Evolutionary conservation across 2,888 invertebrate species (phyloP).

Genomic region (Temnothorax unifasciatus): DNA sequence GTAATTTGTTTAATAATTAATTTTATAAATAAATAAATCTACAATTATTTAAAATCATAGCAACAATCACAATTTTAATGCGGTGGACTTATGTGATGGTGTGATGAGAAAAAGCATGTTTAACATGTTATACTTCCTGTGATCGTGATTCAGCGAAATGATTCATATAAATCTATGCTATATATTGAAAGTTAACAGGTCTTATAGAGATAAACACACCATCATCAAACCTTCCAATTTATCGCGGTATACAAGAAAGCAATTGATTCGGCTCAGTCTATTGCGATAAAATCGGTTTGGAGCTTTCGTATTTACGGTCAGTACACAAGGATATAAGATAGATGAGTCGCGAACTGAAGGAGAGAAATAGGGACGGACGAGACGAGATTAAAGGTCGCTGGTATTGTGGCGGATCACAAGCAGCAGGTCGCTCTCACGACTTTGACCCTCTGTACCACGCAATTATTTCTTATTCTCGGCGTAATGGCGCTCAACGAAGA

Average conservation of each 20-base stretch:
- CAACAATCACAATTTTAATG: not conserved
- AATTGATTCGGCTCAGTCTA: conserved; percentile 34
- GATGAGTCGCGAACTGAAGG: conserved; percentile 15
- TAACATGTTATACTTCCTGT: conserved; percentile 4
- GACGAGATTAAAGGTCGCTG: conserved; percentile 51
- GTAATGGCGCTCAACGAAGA: conserved; percentile 55
- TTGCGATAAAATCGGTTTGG: conserved; percentile 41
- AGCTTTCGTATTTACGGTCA: conserved; percentile 58
- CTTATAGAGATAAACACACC: not conserved
- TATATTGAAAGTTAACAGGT: not conserved
- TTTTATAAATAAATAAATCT: not conserved
- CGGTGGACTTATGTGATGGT: not conserved
- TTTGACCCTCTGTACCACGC: conserved; percentile 69
- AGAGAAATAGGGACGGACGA: conserved; percentile 22
- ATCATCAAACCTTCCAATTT: conserved; percentile 39
- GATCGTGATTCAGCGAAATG: conserved; percentile 10
- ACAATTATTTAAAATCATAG: not conserved
- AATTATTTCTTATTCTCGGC: conserved; percentile 67
- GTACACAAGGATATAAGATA: conserved; percentile 47
- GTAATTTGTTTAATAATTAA: not conserved
- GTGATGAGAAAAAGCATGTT: not conserved
- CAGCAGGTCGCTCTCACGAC: conserved; percentile 64
- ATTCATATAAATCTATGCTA: conserved; percentile 39
- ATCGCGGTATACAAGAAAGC: not conserved
- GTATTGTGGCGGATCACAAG: conserved; percentile 56